Evolutionary conservation across 1,140 invertebrate genomes (phyloP).

Genomic region (Rhagoletis pomonella): DNA sequence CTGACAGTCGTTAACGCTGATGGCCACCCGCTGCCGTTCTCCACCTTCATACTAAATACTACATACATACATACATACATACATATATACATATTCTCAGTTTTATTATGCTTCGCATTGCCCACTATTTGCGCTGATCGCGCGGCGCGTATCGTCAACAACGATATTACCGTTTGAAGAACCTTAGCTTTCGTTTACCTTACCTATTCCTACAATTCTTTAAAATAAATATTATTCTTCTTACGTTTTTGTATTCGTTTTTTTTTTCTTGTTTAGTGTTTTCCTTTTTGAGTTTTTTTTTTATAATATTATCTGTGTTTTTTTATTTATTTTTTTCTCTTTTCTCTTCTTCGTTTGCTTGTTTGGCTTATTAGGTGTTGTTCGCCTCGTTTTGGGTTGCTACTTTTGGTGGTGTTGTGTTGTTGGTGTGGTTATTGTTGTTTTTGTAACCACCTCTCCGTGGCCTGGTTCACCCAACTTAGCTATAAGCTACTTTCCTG

Average conservation of each 20-base stretch:
- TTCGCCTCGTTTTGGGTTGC: slow-evolving; percentile 19
- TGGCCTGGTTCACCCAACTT: slow-evolving; percentile 34
- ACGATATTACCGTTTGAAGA: slow-evolving; percentile 12
- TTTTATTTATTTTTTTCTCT: background rate
- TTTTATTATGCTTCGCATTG: slow-evolving; percentile 37
- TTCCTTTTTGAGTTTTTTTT: background rate
- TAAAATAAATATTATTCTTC: slow-evolving; percentile 41
- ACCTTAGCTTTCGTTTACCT: slow-evolving; percentile 31
- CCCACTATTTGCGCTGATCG: slow-evolving; percentile 25
- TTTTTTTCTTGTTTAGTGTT: background rate
- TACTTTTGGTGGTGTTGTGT: background rate
- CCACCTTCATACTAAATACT: background rate
- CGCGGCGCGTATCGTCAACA: background rate
- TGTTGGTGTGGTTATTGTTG: background rate
- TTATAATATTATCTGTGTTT: slow-evolving; percentile 11
- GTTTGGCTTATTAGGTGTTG: slow-evolving; percentile 43
- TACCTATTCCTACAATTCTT: slow-evolving; percentile 22
- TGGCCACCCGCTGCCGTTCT: slow-evolving; percentile 32
- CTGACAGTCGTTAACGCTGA: slow-evolving; percentile 43
- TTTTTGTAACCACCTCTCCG: slow-evolving; percentile 39
- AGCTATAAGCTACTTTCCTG: slow-evolving; percentile 44
- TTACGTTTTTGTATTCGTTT: background rate
- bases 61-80: too few species aligned
- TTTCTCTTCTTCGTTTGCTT: background rate
- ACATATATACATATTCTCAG: background rate